Evolutionary conservation across 1,140 invertebrate genomes (phyloP).

Genomic region (Pseudomyrmex sp.): DNA sequence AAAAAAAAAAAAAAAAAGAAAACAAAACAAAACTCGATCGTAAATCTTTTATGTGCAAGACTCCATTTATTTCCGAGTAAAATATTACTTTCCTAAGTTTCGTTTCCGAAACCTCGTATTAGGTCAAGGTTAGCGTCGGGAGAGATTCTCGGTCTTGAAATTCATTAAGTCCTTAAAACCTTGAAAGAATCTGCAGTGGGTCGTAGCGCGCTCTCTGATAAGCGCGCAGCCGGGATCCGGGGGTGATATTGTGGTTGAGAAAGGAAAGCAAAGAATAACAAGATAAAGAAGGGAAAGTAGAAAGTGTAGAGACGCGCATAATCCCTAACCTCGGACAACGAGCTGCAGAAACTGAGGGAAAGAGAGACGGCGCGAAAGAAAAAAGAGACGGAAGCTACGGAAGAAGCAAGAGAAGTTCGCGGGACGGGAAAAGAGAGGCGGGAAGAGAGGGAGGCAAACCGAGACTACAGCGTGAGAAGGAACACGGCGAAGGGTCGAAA

Average conservation of each 20-base stretch:
- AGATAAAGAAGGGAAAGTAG: conserved; percentile 64
- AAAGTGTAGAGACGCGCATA: conserved; percentile 69
- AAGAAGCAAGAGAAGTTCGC: neutral
- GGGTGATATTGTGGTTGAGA: conserved; percentile 23
- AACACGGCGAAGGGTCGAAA: conserved; percentile 78
- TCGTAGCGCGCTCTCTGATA: conserved; percentile 24
- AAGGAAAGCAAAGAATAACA: conserved; percentile 58
- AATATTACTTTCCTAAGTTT: neutral
- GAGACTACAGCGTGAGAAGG: conserved; percentile 43
- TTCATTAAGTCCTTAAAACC: conserved; percentile 54
- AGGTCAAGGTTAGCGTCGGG: conserved; percentile 47
- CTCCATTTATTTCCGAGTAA: neutral
- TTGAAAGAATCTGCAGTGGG: conserved; percentile 17
- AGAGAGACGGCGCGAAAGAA: conserved; percentile 50
- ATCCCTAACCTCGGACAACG: conserved; percentile 82
- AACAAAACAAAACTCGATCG: neutral
- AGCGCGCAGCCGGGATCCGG: conserved; percentile 30
- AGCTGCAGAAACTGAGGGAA: conserved; percentile 51
- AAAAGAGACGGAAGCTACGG: conserved; percentile 18
- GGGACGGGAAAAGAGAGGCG: neutral
- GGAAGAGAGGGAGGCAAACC: neutral
- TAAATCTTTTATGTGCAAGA: neutral
- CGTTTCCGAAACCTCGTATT: conserved; percentile 4
- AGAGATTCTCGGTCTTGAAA: conserved; percentile 33
- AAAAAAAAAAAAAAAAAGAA: no score